Conservation (phyloP, 1,140 invertebrate genomes). For the Drosophila ananassae region DNA sequence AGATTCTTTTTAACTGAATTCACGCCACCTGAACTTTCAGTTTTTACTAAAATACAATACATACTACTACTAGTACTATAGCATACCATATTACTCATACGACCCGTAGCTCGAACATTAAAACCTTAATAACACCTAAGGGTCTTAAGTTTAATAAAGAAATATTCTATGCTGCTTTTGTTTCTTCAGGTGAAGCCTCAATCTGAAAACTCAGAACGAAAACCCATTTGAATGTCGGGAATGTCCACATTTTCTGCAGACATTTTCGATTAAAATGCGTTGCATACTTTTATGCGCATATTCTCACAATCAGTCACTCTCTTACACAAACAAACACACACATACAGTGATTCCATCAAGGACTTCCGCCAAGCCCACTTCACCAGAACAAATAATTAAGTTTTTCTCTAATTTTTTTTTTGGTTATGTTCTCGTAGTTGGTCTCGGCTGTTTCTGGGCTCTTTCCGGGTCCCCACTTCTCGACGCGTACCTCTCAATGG, state of each 20-base stretch:
- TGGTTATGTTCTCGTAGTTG: slow-evolving; percentile 6
- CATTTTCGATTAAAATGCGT: slow-evolving; percentile 78
- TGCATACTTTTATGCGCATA: slow-evolving; percentile 73
- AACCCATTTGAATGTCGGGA: slow-evolving; percentile 4
- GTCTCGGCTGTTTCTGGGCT: slow-evolving; percentile 16
- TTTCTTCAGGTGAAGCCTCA: slow-evolving; percentile 18
- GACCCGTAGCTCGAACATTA: neutral
- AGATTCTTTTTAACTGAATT: too few species aligned
- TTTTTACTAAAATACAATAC: too few species aligned
- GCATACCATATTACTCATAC: neutral
- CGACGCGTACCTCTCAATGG: slow-evolving; percentile 67
- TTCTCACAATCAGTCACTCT: slow-evolving; percentile 34
- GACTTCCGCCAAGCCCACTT: slow-evolving; percentile 24
- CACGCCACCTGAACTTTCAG: too few species aligned
- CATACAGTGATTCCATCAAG: slow-evolving; percentile 41
- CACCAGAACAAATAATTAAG: slow-evolving; percentile 74
- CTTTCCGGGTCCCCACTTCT: slow-evolving; percentile 37
- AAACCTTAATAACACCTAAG: too few species aligned
- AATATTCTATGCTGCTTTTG: too few species aligned
- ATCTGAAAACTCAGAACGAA: slow-evolving; percentile 12
- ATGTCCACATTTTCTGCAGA: slow-evolving; percentile 62
- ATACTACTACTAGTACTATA: too few species aligned
- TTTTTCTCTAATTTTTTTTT: slow-evolving; percentile 68
- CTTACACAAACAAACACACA: slow-evolving; percentile 2
- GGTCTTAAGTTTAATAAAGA: too few species aligned